A percentile compares a stretch with the other conserved stretches of the same genome.
These are phyloP conservation scores for Sipha flava DNA, from an alignment of 1,140 invertebrate genomes.

Conservation along the genomic window DNA sequence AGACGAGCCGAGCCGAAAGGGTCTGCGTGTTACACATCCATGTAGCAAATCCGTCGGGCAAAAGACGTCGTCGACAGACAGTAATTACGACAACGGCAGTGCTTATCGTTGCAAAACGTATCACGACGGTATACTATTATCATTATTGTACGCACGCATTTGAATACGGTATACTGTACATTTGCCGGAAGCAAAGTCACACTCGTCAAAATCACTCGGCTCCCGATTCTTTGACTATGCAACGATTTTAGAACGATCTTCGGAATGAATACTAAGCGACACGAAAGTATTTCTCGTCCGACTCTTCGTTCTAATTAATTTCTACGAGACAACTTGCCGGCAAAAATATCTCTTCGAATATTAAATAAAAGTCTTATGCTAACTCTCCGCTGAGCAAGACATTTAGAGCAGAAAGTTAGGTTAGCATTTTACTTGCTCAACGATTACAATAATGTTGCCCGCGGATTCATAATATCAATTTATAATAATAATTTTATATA, in stretches of 20 bases:
- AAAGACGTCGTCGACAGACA: too few species aligned
- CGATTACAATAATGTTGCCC: too few species aligned
- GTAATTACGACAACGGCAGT: too few species aligned
- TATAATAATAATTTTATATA: too few species aligned
- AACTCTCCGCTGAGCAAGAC: neutral
- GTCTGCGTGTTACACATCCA: too few species aligned
- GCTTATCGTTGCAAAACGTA: too few species aligned
- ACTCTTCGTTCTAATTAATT: neutral
- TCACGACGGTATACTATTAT: too few species aligned
- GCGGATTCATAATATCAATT: too few species aligned
- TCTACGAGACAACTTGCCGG: neutral
- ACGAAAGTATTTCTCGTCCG: neutral
- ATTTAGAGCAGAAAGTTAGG: too few species aligned
- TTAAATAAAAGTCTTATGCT: neutral
- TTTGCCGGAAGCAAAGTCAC: neutral
- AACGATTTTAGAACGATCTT: neutral
- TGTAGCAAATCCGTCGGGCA: too few species aligned
- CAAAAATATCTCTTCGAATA: neutral
- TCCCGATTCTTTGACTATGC: neutral
- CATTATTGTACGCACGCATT: neutral
- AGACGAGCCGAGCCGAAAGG: too few species aligned
- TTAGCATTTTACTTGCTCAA: too few species aligned
- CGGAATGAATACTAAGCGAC: neutral
- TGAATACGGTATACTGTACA: neutral
- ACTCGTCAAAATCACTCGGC: neutral